Evolutionary conservation across 2,113 vertebrate genomes (phyloP), one percentile per base, ranked within the genome.

Genomic region (Caloenas nicobarica): DNA sequence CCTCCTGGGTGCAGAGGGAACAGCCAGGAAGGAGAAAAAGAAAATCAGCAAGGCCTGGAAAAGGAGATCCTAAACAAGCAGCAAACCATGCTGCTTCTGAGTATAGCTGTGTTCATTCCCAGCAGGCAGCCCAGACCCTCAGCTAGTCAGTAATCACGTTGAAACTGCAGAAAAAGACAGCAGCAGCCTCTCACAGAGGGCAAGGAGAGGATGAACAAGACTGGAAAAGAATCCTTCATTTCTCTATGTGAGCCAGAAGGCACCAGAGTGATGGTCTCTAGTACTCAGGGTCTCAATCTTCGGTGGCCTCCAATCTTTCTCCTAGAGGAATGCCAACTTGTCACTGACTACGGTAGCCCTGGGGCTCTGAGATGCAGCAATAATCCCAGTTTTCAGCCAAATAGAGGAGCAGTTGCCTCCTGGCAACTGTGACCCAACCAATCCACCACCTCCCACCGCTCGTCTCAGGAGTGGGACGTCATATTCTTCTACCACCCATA

Each of bases 1-100:
- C 97, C 86, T 98, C 97, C 97, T 96, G 58, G 19, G 25, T 34
- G 33, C 54, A 83, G 25, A 79, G 19, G 57, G 38, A 89, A 92
- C 51, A 91, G 71, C 34, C 86, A 77, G 78, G 23, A 60, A 46
- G 31, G 13, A 18, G 44, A 18, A 19, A 19, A 46, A 46, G 44
- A 50, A 68, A 57, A 23, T 96, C 46, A 95, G 51, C 33, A 15
- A 77, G 26, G 54, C 2, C 13, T 77, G 56, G 22, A 3, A n/a
- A 54, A 57, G 33, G 36, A 73, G 18, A 44, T 7, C 16, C 34
- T 36, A 5, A 46, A 31, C 16, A 4, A 7, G 8, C 29, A 86
- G 36, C 3, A 2, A 9, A 9, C 1, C 5, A 1, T 2, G 4
- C 33, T 68, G 66, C 51, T 50, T 33, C 71, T 1, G 3, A 25